phyloP scores from a whole-genome alignment of 2,113 vertebrate species.

The Rutilus rutilus region DNA sequence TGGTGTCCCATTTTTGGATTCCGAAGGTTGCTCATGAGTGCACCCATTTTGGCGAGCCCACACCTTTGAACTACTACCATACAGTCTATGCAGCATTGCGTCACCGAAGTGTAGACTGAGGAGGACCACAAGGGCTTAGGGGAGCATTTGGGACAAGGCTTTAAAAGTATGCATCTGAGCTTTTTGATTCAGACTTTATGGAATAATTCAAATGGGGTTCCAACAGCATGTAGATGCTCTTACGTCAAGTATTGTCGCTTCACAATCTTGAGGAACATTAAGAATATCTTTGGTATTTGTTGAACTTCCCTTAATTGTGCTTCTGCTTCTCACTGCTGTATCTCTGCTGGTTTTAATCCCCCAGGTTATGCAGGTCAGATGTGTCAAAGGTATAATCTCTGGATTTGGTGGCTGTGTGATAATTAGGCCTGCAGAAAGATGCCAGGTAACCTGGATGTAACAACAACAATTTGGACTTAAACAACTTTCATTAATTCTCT shows the following conservation, averaged over 20 bases:
- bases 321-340: background rate
- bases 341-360: constrained; percentile 18
- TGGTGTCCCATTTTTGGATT: background rate
- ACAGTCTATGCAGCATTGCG: background rate
- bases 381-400: constrained; percentile 32
- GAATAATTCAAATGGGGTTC: background rate
- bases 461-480: constrained; percentile 18
- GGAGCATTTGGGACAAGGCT: background rate
- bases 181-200: constrained; percentile 1
- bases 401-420: constrained; percentile 16
- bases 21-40: background rate
- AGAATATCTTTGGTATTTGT: constrained; percentile 25
- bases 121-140: background rate
- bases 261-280: constrained; percentile 1
- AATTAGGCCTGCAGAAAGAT: constrained; percentile 8
- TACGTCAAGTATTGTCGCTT: constrained; percentile 9
- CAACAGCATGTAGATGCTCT: background rate
- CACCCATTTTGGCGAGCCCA: background rate
- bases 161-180: background rate
- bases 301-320: background rate
- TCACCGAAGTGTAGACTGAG: background rate
- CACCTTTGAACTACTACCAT: background rate
- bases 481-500: constrained; percentile 16
- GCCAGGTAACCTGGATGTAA: constrained; percentile 2
- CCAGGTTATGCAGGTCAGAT: constrained; percentile 22